These are phyloP conservation scores for Triops cancriformis DNA, from an alignment of 1,140 invertebrate species.

Conservation along the genomic window DNA sequence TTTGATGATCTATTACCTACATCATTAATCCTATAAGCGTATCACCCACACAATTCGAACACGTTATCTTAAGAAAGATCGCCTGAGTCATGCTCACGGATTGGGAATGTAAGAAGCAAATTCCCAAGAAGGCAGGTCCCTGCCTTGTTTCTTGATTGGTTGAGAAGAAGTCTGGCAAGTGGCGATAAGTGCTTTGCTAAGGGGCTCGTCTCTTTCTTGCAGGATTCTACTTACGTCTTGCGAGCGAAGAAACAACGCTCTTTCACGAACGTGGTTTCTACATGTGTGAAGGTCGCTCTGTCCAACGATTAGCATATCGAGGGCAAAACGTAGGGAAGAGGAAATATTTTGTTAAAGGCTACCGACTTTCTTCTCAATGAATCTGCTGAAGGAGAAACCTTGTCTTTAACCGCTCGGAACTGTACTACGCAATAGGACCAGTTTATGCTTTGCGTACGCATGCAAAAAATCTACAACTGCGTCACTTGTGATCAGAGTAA, in stretches of 20 bases:
- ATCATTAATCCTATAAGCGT: too few relatives aligned
- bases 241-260: neutral
- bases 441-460: too few relatives aligned
- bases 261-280: neutral
- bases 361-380: neutral
- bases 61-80: neutral
- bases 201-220: neutral
- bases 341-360: neutral
- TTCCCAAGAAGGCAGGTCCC: neutral
- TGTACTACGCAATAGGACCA: too few relatives aligned
- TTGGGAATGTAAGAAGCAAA: neutral
- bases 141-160: neutral
- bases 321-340: neutral
- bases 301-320: neutral
- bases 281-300: neutral
- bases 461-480: too few relatives aligned
- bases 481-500: too few relatives aligned
- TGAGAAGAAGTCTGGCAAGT: neutral
- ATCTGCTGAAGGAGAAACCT: neutral
- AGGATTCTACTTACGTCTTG: neutral
- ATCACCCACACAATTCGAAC: neutral
- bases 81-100: neutral
- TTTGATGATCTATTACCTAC: too few relatives aligned
- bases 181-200: neutral
- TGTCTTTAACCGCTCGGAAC: neutral